Evolutionary conservation across 1,140 invertebrate genomes (phyloP).

Genomic region (Achroia grisella): DNA sequence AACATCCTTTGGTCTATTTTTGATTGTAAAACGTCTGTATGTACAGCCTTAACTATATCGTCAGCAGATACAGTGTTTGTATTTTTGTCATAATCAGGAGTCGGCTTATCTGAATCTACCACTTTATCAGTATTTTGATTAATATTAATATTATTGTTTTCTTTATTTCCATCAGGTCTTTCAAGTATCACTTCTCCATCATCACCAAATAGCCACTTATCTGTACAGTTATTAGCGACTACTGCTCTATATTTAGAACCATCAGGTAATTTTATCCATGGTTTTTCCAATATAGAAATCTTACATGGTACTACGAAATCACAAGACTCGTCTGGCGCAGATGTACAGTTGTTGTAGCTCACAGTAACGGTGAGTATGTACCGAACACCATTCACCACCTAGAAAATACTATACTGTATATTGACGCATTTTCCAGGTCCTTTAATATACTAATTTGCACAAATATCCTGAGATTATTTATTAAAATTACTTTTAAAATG

Average conservation of each 20-base stretch:
- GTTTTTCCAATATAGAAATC: slow-evolving; percentile 63
- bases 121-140: slow-evolving; percentile 7
- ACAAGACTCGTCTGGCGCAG: slow-evolving; percentile 21
- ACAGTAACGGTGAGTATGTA: slow-evolving; percentile 58
- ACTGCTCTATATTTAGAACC: slow-evolving; percentile 63
- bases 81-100: slow-evolving; percentile 23
- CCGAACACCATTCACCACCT: slow-evolving; percentile 69
- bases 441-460: background rate
- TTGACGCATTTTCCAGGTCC: background rate
- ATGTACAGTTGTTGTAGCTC: slow-evolving; percentile 42
- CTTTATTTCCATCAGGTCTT: background rate
- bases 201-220: slow-evolving; percentile 58
- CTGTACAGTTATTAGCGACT: slow-evolving; percentile 69
- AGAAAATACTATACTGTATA: slow-evolving; percentile 23
- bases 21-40: slow-evolving; percentile 38
- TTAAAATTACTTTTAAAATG: too few relatives aligned
- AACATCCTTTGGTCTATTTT: slow-evolving; percentile 33
- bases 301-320: slow-evolving; percentile 38
- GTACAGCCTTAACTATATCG: slow-evolving; percentile 46
- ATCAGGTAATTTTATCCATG: slow-evolving; percentile 57
- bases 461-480: background rate
- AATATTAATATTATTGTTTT: too few relatives aligned
- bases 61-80: slow-evolving; percentile 28
- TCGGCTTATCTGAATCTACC: slow-evolving; percentile 14
- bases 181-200: slow-evolving; percentile 45